A percentile compares a stretch with the other conserved stretches of the same genome.
These are phyloP conservation scores for Lagopus leucura DNA, from an alignment of 2,113 vertebrate genomes.

Conservation along the genomic window DNA sequence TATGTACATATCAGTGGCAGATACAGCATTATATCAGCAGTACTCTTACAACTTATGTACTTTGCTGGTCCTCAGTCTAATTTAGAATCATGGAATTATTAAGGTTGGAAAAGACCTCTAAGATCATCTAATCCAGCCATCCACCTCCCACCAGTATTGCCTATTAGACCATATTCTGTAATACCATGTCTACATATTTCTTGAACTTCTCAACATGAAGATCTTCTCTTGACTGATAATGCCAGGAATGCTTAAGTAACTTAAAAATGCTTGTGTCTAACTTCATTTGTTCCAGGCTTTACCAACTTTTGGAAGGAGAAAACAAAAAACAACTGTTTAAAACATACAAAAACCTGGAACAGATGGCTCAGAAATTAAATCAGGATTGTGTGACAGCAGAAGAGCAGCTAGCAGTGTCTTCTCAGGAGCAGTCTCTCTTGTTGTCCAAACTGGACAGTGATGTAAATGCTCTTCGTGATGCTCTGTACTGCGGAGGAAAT, in stretches of 20 bases:
- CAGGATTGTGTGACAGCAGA: constrained; percentile 71
- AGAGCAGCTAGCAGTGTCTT: constrained; percentile 74
- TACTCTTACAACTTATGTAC: neutral
- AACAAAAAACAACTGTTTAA: constrained; percentile 83
- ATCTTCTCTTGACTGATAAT: neutral
- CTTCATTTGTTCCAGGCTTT: constrained; percentile 80
- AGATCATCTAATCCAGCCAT: too few species aligned
- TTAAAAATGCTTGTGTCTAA: constrained; percentile 1
- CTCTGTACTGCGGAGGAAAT: constrained; percentile 81
- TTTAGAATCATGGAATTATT: too few species aligned
- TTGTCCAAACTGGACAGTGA: constrained; percentile 76
- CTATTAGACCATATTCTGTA: too few species aligned
- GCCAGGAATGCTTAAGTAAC: neutral
- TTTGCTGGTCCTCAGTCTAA: neutral
- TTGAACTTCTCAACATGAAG: neutral
- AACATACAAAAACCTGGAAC: constrained; percentile 83
- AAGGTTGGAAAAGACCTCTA: too few species aligned
- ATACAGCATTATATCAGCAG: neutral
- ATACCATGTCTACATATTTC: too few species aligned
- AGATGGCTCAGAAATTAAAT: constrained; percentile 78
- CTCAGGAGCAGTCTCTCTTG: constrained; percentile 76
- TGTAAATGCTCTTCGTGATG: constrained; percentile 76
- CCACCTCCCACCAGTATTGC: too few species aligned
- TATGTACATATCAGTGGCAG: neutral
- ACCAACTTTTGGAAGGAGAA: constrained; percentile 83